Base-by-base conservation (phyloP, 2,888 invertebrate genomes). In the Sinhomidia bicolor region DNA sequence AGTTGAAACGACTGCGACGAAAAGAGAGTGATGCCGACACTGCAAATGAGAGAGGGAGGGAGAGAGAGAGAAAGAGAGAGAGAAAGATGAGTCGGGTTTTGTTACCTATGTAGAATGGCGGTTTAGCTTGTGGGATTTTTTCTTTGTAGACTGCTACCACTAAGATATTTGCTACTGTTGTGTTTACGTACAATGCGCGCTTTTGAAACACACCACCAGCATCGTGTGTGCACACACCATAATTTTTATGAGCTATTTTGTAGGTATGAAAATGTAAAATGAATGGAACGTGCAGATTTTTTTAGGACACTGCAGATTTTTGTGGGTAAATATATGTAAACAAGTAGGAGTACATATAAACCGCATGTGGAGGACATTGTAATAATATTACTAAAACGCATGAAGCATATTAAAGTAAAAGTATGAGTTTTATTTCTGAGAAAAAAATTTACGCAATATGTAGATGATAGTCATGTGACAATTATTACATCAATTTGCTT, bases 401-500 rank as follows among this genome's bases (percentile, higher is more conserved):
- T n/a, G n/a, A n/a, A n/a, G n/a, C n/a, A n/a, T n/a, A n/a, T n/a
- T n/a, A n/a, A n/a, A n/a, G n/a, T n/a, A n/a, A n/a, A n/a, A n/a
- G n/a, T n/a, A n/a, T n/a, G n/a, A n/a, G n/a, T n/a, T n/a, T n/a
- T n/a, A n/a, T n/a, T n/a, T n/a, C n/a, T n/a, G n/a, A n/a, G n/a
- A n/a, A n/a, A n/a, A n/a, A n/a, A n/a, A n/a, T n/a, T n/a, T n/a
- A n/a, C n/a, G n/a, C n/a, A n/a, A n/a, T n/a, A n/a, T 80, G 80
- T 20, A 44, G 26, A 9, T 23, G 60, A 32, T 80, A 80, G 44
- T 62, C 57, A 80, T 62, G 44, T 60, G 80, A 80, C 80, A 80
- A 80, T 80, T 80, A 80, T 62, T 44, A 23, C 44, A 23, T 80
- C 26, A 12, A 17, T 36, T 57, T 5, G 6, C 5, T 60, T 60